These are phyloP conservation scores for Sphecodes monilicornis DNA, from an alignment of 2,888 invertebrate genomes.

Conservation along the genomic window DNA sequence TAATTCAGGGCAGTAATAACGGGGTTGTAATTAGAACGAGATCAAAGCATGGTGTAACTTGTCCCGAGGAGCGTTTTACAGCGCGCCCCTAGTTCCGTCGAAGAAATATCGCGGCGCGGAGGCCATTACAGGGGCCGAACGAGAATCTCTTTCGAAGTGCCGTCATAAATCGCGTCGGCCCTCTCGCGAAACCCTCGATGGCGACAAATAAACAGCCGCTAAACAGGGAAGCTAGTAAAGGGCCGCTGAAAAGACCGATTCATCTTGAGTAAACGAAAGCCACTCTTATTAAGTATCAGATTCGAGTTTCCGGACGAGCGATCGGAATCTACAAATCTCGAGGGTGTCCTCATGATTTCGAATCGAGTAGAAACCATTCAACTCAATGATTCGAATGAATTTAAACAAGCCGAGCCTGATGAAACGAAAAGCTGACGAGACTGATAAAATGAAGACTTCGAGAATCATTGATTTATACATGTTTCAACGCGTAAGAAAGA, in stretches of 20 bases:
- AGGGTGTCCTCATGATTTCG: background rate
- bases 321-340: background rate
- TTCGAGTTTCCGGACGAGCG: constrained; percentile 12
- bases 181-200: constrained; percentile 63
- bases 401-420: background rate
- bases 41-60: background rate
- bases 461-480: no score
- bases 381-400: background rate
- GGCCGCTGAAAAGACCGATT: constrained; percentile 40
- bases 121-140: constrained; percentile 28
- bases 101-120: constrained; percentile 30
- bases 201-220: constrained; percentile 74
- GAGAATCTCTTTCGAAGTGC: constrained; percentile 36
- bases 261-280: constrained; percentile 35
- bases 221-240: constrained; percentile 56
- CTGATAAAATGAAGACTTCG: no score
- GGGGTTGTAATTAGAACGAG: background rate
- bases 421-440: no score
- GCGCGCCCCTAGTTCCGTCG: background rate
- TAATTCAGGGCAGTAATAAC: background rate
- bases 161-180: constrained; percentile 56
- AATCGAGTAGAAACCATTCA: no score
- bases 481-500: no score
- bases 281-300: constrained; percentile 15
- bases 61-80: constrained; percentile 1